Conservation (phyloP, 1,140 invertebrate species). For the Sycobia sp. region DNA sequence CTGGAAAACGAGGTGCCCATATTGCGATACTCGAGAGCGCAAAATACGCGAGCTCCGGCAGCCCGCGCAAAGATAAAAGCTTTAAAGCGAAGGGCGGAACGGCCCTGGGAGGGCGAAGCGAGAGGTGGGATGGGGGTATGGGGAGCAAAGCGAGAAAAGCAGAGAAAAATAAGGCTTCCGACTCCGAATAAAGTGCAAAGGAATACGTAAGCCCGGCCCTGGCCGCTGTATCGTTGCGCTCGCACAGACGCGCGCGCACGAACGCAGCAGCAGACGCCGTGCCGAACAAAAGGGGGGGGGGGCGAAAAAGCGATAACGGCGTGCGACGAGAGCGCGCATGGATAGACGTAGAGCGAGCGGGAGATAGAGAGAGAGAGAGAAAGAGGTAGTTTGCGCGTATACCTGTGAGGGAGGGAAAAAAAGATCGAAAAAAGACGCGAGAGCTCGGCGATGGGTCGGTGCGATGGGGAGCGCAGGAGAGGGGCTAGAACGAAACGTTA, state of each 20-base stretch:
- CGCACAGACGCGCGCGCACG: too few species aligned
- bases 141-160: neutral
- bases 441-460: too few species aligned
- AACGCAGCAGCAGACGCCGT: too few species aligned
- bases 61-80: conserved; percentile 20
- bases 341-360: neutral
- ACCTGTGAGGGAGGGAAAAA: neutral
- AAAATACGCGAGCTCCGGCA: too few species aligned
- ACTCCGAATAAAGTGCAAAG: conserved; percentile 19
- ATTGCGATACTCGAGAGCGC: conserved; percentile 13
- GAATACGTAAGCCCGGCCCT: conserved; percentile 1
- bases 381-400: neutral
- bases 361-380: neutral
- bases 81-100: too few species aligned
- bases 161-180: conserved; percentile 6
- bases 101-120: neutral
- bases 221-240: too few species aligned
- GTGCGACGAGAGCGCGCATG: neutral
- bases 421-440: too few species aligned
- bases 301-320: conserved; percentile 1
- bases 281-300: neutral
- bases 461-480: neutral
- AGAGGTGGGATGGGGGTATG: neutral
- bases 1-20: conserved; percentile 4
- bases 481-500: neutral